These are phyloP conservation scores for Caracal caracal DNA, from an alignment of 2,113 vertebrate species.

Conservation along the genomic window DNA sequence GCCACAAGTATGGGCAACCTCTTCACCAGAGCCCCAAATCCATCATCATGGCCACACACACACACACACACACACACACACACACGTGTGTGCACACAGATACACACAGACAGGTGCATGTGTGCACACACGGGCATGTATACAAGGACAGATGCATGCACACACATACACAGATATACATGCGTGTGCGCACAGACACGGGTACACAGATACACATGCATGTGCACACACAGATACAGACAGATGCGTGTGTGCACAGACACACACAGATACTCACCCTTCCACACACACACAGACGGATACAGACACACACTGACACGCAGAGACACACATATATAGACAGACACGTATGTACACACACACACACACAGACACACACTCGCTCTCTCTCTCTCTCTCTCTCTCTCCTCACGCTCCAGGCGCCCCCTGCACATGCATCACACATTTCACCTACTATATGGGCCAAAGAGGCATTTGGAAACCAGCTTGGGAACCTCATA, in stretches of 20 bases:
- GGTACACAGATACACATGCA: background rate
- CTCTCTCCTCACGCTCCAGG: background rate
- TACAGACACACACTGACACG: background rate
- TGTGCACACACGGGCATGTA: background rate
- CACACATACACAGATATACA: background rate
- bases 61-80: background rate
- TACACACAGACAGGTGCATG: background rate
- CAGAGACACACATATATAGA: background rate
- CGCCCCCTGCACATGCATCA: background rate
- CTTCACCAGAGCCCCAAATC: background rate
- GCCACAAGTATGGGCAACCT: background rate
- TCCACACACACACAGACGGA: background rate
- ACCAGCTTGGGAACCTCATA: conserved; percentile 70
- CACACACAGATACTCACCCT: background rate
- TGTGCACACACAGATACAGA: background rate
- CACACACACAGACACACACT: background rate
- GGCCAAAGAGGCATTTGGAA: conserved; percentile 76
- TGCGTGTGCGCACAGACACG: background rate
- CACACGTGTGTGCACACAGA: background rate
- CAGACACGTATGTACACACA: background rate
- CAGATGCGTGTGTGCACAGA: rapidly evolving
- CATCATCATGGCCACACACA: background rate
- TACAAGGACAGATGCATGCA: background rate
- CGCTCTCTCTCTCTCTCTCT: too few species aligned
- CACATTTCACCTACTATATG: conserved; percentile 46